Conservation (phyloP, 2,797 vertebrate species). For the Syngnathus rostellatus region DNA sequence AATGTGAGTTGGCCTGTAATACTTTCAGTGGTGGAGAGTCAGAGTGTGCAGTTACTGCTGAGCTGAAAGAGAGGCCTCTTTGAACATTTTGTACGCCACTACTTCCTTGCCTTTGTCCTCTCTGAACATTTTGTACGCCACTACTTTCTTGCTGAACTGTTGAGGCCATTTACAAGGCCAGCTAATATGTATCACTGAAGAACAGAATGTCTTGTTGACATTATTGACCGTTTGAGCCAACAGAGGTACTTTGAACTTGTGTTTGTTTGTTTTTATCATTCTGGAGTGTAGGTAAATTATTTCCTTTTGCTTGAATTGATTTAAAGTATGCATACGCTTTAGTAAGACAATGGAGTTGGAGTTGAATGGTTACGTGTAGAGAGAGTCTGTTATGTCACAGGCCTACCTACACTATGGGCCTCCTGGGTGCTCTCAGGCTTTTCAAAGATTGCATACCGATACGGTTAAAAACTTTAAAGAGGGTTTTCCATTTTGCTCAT, state of each 20-base stretch:
- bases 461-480: not conserved
- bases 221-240: slow-evolving; percentile 19
- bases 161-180: slow-evolving; percentile 31
- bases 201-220: slow-evolving; percentile 25
- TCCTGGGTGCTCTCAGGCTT: slow-evolving; percentile 6
- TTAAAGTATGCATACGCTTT: not conserved
- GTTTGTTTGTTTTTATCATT: not conserved
- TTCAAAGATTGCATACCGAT: not conserved
- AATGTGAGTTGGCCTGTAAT: slow-evolving; percentile 68
- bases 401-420: slow-evolving; percentile 15
- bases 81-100: slow-evolving; percentile 12
- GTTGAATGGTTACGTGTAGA: not conserved
- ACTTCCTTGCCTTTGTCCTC: slow-evolving; percentile 14
- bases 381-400: slow-evolving; percentile 30
- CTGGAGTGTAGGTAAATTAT: not conserved
- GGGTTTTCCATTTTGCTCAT: not conserved
- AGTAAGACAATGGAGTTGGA: not conserved
- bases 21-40: slow-evolving; percentile 31
- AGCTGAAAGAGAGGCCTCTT: slow-evolving; percentile 42
- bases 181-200: slow-evolving; percentile 29
- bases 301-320: not conserved
- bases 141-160: slow-evolving; percentile 18
- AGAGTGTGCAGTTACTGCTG: slow-evolving; percentile 19
- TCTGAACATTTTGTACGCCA: slow-evolving; percentile 18
- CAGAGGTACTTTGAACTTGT: slow-evolving; percentile 17